These are phyloP conservation scores for Diadema setosum DNA, from an alignment of 35 echinoderm and acorn worm species.

Conservation along the genomic window DNA sequence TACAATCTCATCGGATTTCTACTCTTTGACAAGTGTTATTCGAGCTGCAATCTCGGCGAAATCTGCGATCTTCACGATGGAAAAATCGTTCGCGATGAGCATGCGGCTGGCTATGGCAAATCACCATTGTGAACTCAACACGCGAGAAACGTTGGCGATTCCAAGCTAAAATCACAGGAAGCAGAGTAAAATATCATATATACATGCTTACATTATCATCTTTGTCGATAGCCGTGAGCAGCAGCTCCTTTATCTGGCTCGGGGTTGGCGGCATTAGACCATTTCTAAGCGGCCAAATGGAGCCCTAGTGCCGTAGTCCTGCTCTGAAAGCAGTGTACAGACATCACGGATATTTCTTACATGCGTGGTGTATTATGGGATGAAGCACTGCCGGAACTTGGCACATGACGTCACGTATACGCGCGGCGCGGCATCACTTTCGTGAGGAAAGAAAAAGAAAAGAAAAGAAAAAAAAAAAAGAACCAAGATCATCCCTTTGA, in stretches of 20 bases:
- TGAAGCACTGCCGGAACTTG: not conserved
- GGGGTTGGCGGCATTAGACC: slow-evolving; percentile 98
- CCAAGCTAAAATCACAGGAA: not conserved
- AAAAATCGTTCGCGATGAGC: not conserved
- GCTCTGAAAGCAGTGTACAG: slow-evolving; percentile 40
- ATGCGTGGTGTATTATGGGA: not conserved
- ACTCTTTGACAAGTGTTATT: slow-evolving; percentile 10
- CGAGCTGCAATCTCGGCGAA: not conserved
- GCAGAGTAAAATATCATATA: not conserved
- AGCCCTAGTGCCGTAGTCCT: slow-evolving; percentile 76
- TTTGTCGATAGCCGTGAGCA: slow-evolving; percentile 85
- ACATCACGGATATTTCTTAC: slow-evolving; percentile 28
- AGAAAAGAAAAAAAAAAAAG: not conserved
- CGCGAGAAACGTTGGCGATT: not conserved
- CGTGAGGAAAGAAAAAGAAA: not conserved
- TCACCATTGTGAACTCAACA: not conserved
- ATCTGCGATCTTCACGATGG: not conserved
- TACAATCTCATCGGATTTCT: not conserved
- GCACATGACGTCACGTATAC: not conserved
- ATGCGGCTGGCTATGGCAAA: not conserved
- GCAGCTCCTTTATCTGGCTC: slow-evolving; percentile 88
- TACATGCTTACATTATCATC: slow-evolving; percentile 88
- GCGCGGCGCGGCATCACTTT: not conserved
- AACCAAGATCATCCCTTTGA: too few species aligned
- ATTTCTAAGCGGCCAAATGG: slow-evolving; percentile 74